Evolutionary conservation across 1,140 invertebrate species (phyloP), one percentile per base, ranked within the genome.

Genomic region (Bombyx mandarina): DNA sequence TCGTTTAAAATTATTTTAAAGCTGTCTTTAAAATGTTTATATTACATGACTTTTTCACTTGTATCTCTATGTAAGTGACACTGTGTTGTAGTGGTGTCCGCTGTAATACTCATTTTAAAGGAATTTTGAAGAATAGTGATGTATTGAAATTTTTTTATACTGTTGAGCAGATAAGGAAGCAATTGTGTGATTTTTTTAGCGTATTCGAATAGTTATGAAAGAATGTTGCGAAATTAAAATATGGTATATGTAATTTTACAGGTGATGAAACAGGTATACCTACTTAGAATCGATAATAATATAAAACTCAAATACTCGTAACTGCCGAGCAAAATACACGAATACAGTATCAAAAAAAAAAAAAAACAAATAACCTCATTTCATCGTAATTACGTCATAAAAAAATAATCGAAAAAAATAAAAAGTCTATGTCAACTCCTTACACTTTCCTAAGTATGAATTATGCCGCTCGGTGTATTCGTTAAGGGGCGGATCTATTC

Each of bases 401-500:
- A 54, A 54, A 43, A 44, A 10, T 50, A 56, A 10, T 56, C 58
- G 61, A 63, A 54, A 61, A 60, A 61, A 63, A 76, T 58, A 77
- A 77, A 69, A 75, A 71, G 65, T 79, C 62, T 66, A 84, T 75
- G 81, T 83, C 75, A 83, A 77, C 80, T 84, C 79, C 81, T 84
- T 84, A 71, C 77, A 82, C 67, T 83, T 82, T 81, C 72, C 75
- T 84, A 84, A 84, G 79, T 84, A 86, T 81, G 77, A 86, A 86
- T 86, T 86, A 86, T 86, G 77, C 80, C 79, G 81, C 71, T 83
- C 81, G 79, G 81, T 86, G 82, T 86, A 84, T 83, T 84, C 81
- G 81, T 82, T 82, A 84, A 82, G 83, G 82, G 83, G 83, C 81
- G 83, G 81, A 83, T 85, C 79, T 71, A 86, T 86, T 86, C 83